Evolutionary conservation across 2,113 vertebrate genomes (phyloP).

Genomic region (Falcunculus frontatus): DNA sequence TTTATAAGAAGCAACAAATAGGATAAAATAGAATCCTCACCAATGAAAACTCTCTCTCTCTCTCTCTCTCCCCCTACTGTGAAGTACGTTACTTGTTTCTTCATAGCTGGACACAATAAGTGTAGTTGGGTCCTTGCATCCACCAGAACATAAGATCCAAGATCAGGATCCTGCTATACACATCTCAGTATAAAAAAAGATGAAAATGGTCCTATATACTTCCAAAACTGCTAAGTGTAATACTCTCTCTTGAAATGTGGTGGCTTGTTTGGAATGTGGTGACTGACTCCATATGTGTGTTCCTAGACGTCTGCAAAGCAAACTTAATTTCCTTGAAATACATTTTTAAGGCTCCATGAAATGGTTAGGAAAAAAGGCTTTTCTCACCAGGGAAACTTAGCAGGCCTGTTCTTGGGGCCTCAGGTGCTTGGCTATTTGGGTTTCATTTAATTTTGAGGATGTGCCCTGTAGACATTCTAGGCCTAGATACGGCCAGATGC

Average conservation of each 20-base stretch:
- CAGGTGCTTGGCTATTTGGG: neutral
- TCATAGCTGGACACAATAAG: neutral
- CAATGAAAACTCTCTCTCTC: neutral
- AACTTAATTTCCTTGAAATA: neutral
- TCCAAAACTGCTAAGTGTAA: neutral
- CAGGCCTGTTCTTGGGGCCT: neutral
- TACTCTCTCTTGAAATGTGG: fast-evolving
- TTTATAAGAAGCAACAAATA: neutral
- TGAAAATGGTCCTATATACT: neutral
- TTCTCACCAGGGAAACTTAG: neutral
- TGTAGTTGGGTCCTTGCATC: neutral
- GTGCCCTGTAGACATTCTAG: neutral
- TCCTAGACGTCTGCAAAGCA: neutral
- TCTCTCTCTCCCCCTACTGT: neutral
- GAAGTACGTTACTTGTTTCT: neutral
- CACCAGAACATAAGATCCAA: neutral
- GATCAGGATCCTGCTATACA: neutral
- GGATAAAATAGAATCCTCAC: neutral
- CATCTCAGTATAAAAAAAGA: neutral
- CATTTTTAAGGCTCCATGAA: neutral
- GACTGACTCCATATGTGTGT: neutral
- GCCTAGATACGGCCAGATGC: neutral
- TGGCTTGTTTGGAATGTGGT: neutral
- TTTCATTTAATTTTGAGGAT: neutral
- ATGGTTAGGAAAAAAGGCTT: neutral